Conservation (phyloP, 2,113 vertebrate species). For the Lepus americanus region DNA sequence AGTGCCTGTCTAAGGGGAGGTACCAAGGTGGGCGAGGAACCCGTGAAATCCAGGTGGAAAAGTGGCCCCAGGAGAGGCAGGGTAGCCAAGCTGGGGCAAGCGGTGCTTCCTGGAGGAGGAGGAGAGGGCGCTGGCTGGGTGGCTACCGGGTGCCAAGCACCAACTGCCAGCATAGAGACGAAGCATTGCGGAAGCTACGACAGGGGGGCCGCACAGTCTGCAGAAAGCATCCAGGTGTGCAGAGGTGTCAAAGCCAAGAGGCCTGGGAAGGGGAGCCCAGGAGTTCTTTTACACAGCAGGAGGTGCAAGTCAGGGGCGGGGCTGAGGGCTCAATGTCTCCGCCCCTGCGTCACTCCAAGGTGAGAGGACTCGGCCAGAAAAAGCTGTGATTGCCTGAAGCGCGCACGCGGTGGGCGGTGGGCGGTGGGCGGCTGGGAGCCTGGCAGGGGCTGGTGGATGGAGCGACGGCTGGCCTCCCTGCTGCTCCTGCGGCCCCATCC, state of each 20-base stretch:
- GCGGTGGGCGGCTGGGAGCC: accelerated
- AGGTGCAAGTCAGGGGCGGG: not conserved
- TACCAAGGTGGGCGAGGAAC: not conserved
- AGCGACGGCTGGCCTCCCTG: constrained; percentile 27
- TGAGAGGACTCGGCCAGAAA: not conserved
- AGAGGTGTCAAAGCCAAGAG: not conserved
- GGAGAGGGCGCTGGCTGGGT: not conserved
- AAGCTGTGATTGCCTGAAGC: not conserved
- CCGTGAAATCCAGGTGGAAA: constrained; percentile 3
- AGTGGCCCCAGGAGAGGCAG: not conserved
- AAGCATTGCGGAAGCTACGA: not conserved
- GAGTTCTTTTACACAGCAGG: not conserved
- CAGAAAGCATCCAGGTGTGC: not conserved
- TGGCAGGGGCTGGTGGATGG: not conserved
- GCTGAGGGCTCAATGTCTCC: not conserved
- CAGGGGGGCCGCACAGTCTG: not conserved
- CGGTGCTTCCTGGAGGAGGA: not conserved
- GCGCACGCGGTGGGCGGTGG: accelerated
- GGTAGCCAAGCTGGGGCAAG: not conserved
- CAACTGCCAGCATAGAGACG: not conserved
- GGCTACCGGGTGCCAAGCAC: not conserved
- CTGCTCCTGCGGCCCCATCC: not conserved
- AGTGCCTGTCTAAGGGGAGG: not conserved
- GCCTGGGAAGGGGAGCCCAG: not conserved
- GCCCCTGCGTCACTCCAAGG: not conserved